These are phyloP conservation scores for Mythimna ferrago DNA, from an alignment of 2,888 invertebrate species.

Conservation along the genomic window DNA sequence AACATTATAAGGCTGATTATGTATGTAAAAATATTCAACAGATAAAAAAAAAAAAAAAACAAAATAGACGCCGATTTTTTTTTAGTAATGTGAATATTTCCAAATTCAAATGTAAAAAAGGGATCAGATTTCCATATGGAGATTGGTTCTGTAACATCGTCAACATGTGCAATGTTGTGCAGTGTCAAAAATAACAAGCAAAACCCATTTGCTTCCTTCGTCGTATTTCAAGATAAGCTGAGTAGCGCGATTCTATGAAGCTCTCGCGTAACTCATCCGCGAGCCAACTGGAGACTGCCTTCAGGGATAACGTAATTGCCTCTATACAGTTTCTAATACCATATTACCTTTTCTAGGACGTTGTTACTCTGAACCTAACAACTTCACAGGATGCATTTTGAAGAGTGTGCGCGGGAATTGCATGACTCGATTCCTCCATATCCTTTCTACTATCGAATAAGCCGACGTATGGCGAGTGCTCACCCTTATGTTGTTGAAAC, in stretches of 20 bases:
- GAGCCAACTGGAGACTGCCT: constrained; percentile 9
- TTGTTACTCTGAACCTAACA: not conserved
- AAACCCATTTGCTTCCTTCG: not conserved
- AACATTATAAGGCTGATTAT: too few relatives aligned
- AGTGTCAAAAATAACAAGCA: not conserved
- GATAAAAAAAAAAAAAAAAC: too few relatives aligned
- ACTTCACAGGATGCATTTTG: too few relatives aligned
- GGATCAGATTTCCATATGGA: too few relatives aligned
- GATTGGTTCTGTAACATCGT: not conserved
- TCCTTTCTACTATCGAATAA: too few relatives aligned
- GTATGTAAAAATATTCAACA: too few relatives aligned
- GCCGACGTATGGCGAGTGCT: too few relatives aligned
- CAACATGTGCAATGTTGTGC: not conserved
- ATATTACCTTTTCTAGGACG: not conserved
- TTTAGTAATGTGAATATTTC: not conserved
- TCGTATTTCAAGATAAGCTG: constrained; percentile 37
- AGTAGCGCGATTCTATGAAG: constrained; percentile 18
- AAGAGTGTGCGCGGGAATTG: too few relatives aligned
- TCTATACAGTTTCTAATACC: constrained; percentile 6
- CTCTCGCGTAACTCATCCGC: constrained; percentile 7
- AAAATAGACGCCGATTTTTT: too few relatives aligned
- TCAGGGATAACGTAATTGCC: constrained; percentile 8
- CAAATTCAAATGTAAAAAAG: not conserved
- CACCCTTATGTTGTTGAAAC: too few relatives aligned
- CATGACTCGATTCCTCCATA: too few relatives aligned